Percentiles rank a stretch among this genome's conserved stretches.
Evolutionary conservation across 23 tunicate genomes (phyloP).

Genomic region (Corella eumyota): DNA sequence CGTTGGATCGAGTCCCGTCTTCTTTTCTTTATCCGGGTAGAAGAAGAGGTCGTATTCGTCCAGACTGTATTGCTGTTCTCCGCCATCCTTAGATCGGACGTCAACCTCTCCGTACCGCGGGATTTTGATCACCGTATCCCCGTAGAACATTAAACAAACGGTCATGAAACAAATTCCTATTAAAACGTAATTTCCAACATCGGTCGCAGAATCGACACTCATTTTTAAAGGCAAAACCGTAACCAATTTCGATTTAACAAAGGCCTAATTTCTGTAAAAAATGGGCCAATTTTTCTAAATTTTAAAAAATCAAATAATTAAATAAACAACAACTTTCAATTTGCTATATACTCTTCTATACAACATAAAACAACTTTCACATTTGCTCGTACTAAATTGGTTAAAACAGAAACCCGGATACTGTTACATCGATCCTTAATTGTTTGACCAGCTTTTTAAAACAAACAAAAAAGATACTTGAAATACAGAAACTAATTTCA

Average conservation of each 20-base stretch:
- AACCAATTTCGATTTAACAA: not conserved
- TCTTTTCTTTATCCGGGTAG: constrained; percentile 2
- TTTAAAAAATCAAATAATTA: no score
- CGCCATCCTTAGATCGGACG: constrained; percentile 20
- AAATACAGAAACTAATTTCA: no score
- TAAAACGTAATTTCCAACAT: constrained; percentile 2
- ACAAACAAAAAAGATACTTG: no score
- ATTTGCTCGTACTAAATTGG: no score
- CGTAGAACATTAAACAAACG: constrained; percentile 25
- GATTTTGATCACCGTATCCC: constrained; percentile 22
- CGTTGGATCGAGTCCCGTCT: constrained; percentile 7
- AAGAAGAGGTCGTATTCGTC: constrained; percentile 9
- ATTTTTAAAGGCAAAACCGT: not conserved
- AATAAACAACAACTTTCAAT: no score
- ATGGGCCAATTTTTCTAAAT: no score
- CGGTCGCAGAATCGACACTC: not conserved
- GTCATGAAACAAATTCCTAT: constrained; percentile 23
- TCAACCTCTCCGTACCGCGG: constrained; percentile 37
- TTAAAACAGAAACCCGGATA: no score
- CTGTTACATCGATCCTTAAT: no score
- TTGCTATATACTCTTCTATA: no score
- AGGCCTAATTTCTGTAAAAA: no score
- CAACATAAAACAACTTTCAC: no score
- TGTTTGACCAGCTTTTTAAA: no score
- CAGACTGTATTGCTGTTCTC: constrained; percentile 18